These are phyloP conservation scores for Coleophora deauratella DNA, from an alignment of 2,888 invertebrate genomes.

Conservation along the genomic window DNA sequence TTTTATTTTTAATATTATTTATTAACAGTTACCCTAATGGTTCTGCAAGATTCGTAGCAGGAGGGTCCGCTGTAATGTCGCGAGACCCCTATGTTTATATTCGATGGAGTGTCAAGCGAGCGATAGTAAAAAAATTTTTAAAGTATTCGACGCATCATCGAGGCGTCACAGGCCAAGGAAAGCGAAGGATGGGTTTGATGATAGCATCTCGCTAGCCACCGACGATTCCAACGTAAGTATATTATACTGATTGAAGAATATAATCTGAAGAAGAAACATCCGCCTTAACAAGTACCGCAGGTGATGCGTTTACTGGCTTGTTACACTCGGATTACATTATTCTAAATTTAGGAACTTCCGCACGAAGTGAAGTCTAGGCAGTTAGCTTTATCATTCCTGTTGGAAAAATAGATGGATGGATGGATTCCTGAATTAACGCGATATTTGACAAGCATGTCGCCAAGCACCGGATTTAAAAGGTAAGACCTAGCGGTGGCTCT, in stretches of 20 bases:
- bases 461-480: too few relatives aligned
- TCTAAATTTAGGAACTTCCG: background rate
- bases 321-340: background rate
- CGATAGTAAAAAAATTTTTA: constrained; percentile 60
- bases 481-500: too few relatives aligned
- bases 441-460: too few relatives aligned
- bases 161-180: constrained; percentile 44
- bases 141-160: constrained; percentile 52
- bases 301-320: background rate
- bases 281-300: constrained; percentile 27
- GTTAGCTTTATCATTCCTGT: background rate
- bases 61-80: constrained; percentile 34
- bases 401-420: background rate
- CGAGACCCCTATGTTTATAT: constrained; percentile 35
- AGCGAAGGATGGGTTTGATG: constrained; percentile 42
- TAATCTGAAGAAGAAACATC: too few relatives aligned
- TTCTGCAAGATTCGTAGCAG: constrained; percentile 27
- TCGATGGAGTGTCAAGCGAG: constrained; percentile 57
- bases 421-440: too few relatives aligned
- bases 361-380: background rate
- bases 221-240: constrained; percentile 35
- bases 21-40: constrained; percentile 26
- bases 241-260: too few relatives aligned
- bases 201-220: constrained; percentile 41
- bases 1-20: constrained; percentile 26